A percentile compares a stretch with the other conserved stretches of the same genome.
Evolutionary conservation across 2,113 vertebrate genomes (phyloP).

Genomic region (Entomyzon cyanotis): DNA sequence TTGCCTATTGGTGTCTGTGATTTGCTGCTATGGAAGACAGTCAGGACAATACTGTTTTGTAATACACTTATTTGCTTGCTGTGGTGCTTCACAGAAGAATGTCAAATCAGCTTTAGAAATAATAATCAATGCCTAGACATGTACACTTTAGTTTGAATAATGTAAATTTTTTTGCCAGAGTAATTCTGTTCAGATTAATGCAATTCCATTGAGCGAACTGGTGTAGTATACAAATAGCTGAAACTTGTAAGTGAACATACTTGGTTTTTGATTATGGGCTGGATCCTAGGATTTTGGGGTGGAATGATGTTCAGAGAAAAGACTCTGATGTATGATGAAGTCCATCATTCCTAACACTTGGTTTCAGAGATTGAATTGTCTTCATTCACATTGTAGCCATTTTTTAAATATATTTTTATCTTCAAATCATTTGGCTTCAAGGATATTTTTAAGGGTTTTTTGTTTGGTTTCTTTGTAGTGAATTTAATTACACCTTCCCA

Average conservation of each 20-base stretch:
- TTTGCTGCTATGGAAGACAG: not conserved
- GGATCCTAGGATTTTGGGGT: not conserved
- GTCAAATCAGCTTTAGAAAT: not conserved
- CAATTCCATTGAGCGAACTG: not conserved
- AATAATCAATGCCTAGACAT: not conserved
- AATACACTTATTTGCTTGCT: not conserved
- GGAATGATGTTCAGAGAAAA: not conserved
- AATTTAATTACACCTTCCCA: not conserved
- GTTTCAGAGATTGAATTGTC: not conserved
- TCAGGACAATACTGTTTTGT: not conserved
- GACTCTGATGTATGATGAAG: not conserved
- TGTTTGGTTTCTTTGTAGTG: not conserved
- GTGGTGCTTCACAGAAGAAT: not conserved
- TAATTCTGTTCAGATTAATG: not conserved
- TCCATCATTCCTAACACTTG: not conserved
- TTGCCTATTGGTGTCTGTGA: not conserved
- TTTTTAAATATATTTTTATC: not conserved
- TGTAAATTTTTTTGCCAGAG: not conserved
- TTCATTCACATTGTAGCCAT: not conserved
- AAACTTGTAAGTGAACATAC: not conserved
- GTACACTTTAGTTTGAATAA: not conserved
- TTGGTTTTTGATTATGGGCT: not conserved
- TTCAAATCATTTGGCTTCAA: not conserved
- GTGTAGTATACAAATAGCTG: rapidly evolving
- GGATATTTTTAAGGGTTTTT: not conserved